Base-by-base conservation (phyloP, 92 coral and sea anemone species). In the Palythoa grandiflora region DNA sequence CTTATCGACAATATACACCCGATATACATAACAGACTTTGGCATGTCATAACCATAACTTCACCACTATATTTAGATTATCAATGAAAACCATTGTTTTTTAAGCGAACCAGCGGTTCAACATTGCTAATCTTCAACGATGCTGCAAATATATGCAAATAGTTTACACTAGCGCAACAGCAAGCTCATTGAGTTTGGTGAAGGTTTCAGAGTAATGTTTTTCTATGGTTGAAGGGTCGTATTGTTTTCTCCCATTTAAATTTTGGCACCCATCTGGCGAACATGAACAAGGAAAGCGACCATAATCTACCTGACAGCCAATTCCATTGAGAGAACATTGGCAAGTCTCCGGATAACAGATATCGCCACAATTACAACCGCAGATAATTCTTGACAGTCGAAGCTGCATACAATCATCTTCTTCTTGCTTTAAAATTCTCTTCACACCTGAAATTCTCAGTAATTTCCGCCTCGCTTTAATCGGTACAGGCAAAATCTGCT, bases 281-380 rank as follows among this genome's bases (percentile, higher is more conserved):
- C 99, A 97, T 15, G 98, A 95, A 68, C 99, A 97, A 1, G 99
- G 99, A 84, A 95, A 97, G 37, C 96, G 94, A 5, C 99, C 99
- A 73, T 95, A 96, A 84, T 97, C 99, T 38, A 95, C 99, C 66
- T 97, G 99, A 83, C 99, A 97, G 20, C 94, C 96, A 16, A 97
- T 95, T 65, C 98, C 99, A 89, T 96, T 97, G 37, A 95, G 88
- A 76, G 92, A 92, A 87, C 99, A 97, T 84, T 93, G 94, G 74
- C 99, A 97, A 37, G 98, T 95, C 80, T 93, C 90, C 52, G 99
- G 97, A 38, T 91, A 96, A 84, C 99, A 97, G 19, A 84, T 79
- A 73, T 97, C 98, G 1, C 98, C 99, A 77, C 99, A 97, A 53
- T 87, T 83, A 89, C 99, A 97, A 68, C 99, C 99, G 73, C 99